Base-by-base conservation (phyloP, 2,113 vertebrate species). In the Stigmatopora argus region DNA sequence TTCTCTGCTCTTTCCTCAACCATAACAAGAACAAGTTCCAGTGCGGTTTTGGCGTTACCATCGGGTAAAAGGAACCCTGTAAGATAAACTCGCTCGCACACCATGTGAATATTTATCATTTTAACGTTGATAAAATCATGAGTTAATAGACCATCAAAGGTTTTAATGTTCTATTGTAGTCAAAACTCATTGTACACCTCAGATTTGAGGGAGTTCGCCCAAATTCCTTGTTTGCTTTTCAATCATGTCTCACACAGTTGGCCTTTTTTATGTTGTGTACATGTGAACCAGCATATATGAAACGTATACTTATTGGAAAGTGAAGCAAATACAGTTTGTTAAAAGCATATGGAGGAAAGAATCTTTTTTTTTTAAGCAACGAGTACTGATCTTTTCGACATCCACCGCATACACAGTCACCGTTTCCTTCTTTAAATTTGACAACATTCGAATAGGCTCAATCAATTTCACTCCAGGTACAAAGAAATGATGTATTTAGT, bases 1-100 rank as follows among this genome's bases (percentile, higher is more conserved):
- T 94, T 26, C 87, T 96, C 0, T 92, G 94, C 23, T 94, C 94
- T 77, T 95, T 95, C 86, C 92, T 96, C 63, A 95, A 96, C 80
- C 94, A 96, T 69, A 91, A 91, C 65, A 95, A 95, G 79, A 93
- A 94, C 90, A 95, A 94, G 88, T 95, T 96, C 87, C 93, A 94
- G 82, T 96, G 95, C 5, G 95, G 94, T 61, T 95, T 96, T 0
- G 91, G 92, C 46, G 87, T 95, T 66, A 96, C 94, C 67, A 95
- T 96, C 1, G 94, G 94, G 76, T 96, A 91, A 86, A 86, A 44
- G 11, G 19, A 11, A 19, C n/a, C 58, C 44, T n/a, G 83, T 77
- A 76, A 73, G 73, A 65, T 83, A 80, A 86, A 60, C 18, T 9
- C 78, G 73, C 80, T 70, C 77, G 79, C 83, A 79, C 79, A 74